Conservation (phyloP, 2,113 vertebrate species). For the Globicephala melas region DNA sequence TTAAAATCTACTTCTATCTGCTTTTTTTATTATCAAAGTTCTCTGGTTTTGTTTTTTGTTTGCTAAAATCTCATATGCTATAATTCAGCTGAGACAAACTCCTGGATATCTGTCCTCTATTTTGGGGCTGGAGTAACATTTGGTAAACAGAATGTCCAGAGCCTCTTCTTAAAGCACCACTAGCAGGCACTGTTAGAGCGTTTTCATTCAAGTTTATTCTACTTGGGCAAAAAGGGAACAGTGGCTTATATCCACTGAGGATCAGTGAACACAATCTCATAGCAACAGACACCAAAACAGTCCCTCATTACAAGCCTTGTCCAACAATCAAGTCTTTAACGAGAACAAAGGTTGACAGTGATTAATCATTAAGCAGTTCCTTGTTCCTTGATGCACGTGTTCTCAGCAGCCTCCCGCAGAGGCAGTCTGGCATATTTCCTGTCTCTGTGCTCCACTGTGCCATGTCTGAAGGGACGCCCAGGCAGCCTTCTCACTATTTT, state of each 20-base stretch:
- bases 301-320: slow-evolving; percentile 80
- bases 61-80: background rate
- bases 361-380: slow-evolving; percentile 85
- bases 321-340: slow-evolving; percentile 82
- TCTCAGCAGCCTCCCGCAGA: slow-evolving; percentile 79
- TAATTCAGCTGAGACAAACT: background rate
- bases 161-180: background rate
- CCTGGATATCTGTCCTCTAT: background rate
- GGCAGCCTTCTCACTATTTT: slow-evolving; percentile 54
- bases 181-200: slow-evolving; percentile 64
- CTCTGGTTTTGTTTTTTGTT: background rate
- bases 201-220: background rate
- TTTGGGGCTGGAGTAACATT: background rate
- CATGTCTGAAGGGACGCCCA: slow-evolving; percentile 66
- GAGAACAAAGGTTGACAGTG: slow-evolving; percentile 85
- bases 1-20: background rate
- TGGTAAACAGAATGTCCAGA: background rate
- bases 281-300: slow-evolving; percentile 80
- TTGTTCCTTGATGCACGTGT: slow-evolving; percentile 82
- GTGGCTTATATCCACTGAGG: slow-evolving; percentile 30
- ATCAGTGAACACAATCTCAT: slow-evolving; percentile 70
- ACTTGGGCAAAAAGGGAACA: slow-evolving; percentile 46
- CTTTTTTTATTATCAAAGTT: background rate
- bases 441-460: slow-evolving; percentile 71
- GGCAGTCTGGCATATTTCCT: slow-evolving; percentile 84